Conservation (phyloP, 2,888 invertebrate species). For the Encarsia formosa region DNA sequence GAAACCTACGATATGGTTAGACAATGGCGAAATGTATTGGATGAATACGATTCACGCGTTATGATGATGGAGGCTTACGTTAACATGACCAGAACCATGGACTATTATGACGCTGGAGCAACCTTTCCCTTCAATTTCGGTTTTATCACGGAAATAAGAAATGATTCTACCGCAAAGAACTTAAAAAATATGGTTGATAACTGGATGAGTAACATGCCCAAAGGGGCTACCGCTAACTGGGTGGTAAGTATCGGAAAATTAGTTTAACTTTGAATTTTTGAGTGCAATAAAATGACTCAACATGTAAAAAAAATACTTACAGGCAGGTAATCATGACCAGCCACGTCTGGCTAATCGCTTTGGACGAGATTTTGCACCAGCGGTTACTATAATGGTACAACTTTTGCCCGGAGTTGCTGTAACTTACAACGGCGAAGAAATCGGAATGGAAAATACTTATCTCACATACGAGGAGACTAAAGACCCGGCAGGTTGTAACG, state of each 20-base stretch:
- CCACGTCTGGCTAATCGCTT: constrained; percentile 67
- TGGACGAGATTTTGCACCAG: constrained; percentile 67
- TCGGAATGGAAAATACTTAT: constrained; percentile 64
- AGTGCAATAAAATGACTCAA: too few relatives aligned
- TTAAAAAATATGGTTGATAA: constrained; percentile 61
- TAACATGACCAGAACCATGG: constrained; percentile 57
- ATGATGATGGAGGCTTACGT: constrained; percentile 77
- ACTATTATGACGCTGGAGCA: constrained; percentile 66
- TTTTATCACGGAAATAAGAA: constrained; percentile 61
- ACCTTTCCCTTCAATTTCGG: constrained; percentile 79
- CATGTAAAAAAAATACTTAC: too few relatives aligned
- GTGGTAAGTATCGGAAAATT: constrained; percentile 62
- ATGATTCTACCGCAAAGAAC: constrained; percentile 58
- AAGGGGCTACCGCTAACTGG: constrained; percentile 66
- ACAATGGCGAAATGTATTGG: constrained; percentile 58
- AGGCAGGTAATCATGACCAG: constrained; percentile 78
- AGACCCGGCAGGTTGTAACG: constrained; percentile 59
- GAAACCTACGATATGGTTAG: constrained; percentile 57
- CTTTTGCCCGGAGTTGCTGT: constrained; percentile 80
- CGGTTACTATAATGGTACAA: constrained; percentile 78
- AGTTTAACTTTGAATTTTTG: too few relatives aligned
- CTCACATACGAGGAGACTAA: constrained; percentile 55
- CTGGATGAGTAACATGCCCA: constrained; percentile 54
- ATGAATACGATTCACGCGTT: constrained; percentile 52
- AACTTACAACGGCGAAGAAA: constrained; percentile 83